Evolutionary conservation across 2,113 vertebrate genomes (phyloP).

Genomic region (Hystrix cristata): DNA sequence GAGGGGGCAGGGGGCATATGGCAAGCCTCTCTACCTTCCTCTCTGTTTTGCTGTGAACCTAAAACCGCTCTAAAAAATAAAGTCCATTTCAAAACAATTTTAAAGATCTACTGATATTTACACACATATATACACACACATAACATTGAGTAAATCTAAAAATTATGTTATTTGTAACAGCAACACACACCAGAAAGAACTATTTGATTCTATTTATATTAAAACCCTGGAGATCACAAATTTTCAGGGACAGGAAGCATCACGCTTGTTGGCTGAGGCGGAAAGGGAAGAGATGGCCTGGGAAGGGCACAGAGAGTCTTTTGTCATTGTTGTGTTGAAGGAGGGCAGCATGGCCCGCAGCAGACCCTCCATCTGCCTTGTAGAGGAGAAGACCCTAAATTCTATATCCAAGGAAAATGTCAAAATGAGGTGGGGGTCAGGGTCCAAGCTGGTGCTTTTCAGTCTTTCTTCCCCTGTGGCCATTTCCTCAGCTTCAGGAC

Average conservation of each 20-base stretch:
- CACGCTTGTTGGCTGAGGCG: neutral
- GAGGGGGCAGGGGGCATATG: neutral
- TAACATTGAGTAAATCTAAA: neutral
- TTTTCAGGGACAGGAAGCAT: neutral
- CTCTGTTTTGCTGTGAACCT: neutral
- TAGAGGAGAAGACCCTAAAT: neutral
- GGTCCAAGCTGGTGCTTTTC: neutral
- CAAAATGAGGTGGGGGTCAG: neutral
- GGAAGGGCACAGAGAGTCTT: neutral
- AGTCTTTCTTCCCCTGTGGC: neutral
- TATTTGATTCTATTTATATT: neutral
- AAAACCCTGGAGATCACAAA: neutral
- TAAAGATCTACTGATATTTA: neutral
- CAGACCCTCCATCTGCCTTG: neutral
- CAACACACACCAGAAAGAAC: neutral
- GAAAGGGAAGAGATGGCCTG: neutral
- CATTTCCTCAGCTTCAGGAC: neutral
- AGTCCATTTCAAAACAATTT: neutral
- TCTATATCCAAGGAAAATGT: neutral
- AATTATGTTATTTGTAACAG: neutral
- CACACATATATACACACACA: too few relatives aligned
- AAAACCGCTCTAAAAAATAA: slow-evolving; percentile 35
- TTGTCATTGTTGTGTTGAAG: neutral
- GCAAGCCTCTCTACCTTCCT: neutral
- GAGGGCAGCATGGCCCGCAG: too few relatives aligned